These are phyloP conservation scores for Hystrix brachyura DNA, from an alignment of 2,113 vertebrate species.

Conservation along the genomic window DNA sequence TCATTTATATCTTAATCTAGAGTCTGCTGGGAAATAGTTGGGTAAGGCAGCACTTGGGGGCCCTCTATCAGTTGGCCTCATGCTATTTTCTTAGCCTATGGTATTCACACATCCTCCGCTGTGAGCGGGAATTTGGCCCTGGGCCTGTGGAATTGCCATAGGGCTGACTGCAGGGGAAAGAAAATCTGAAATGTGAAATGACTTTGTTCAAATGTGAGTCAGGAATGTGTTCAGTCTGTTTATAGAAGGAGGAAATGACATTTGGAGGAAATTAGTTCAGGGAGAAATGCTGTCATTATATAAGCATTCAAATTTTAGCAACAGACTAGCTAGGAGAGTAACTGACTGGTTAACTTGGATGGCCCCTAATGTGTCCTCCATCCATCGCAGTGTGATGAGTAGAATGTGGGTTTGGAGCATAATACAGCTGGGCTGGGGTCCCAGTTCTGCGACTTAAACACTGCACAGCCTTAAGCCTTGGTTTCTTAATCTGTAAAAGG, in stretches of 20 bases:
- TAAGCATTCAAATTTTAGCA: conserved; percentile 59
- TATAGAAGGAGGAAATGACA: conserved; percentile 69
- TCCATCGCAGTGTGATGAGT: background rate
- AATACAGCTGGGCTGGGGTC: background rate
- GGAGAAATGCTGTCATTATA: conserved; percentile 69
- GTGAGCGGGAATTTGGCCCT: conserved; percentile 57
- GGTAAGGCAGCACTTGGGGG: conserved; percentile 16
- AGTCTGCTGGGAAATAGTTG: conserved; percentile 41
- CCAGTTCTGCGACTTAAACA: background rate
- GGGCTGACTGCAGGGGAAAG: conserved; percentile 63
- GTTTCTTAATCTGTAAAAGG: conserved; percentile 49
- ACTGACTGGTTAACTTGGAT: background rate
- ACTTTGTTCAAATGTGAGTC: conserved; percentile 75
- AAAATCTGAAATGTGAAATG: conserved; percentile 75
- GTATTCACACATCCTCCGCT: conserved; percentile 65
- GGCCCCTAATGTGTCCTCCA: background rate
- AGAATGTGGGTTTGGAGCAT: background rate
- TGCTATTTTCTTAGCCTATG: conserved; percentile 63
- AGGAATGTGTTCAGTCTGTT: conserved; percentile 70
- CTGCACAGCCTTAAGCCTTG: background rate
- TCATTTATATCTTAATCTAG: conserved; percentile 70
- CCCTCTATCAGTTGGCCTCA: conserved; percentile 43
- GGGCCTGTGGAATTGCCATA: conserved; percentile 49
- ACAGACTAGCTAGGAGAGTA: background rate
- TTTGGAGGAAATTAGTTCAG: conserved; percentile 70